Conservation (phyloP, 2,113 vertebrate species). For the Actenoides hombroni region DNA sequence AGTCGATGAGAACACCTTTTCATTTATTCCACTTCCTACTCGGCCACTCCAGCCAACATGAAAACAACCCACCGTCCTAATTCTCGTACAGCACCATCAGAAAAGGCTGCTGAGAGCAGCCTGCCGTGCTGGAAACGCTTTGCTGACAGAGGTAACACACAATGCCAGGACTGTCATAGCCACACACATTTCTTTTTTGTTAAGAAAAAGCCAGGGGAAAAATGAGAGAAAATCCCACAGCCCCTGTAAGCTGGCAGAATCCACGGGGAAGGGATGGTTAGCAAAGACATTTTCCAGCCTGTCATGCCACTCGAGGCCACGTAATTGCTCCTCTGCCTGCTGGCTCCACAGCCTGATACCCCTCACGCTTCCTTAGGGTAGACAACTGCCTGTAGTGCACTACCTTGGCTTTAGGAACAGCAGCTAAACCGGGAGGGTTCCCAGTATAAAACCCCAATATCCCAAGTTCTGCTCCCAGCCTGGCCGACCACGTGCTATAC, state of each 20-base stretch:
- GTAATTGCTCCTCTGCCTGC: neutral
- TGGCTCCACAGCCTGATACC: neutral
- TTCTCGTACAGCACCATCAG: neutral
- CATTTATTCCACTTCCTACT: neutral
- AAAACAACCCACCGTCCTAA: neutral
- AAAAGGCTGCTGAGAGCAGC: too few relatives aligned
- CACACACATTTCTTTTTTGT: neutral
- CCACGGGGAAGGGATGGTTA: neutral
- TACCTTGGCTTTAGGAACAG: neutral
- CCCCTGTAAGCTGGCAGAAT: neutral
- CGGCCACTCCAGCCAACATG: neutral
- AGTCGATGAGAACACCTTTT: neutral
- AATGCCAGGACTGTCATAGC: neutral
- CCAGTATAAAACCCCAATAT: neutral
- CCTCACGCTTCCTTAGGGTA: fast-evolving
- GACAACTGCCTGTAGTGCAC: fast-evolving
- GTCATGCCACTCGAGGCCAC: neutral
- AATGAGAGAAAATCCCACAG: neutral
- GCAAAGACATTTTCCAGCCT: neutral
- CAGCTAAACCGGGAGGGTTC: neutral
- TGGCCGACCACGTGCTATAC: neutral
- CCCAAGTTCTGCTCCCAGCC: neutral
- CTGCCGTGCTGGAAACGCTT: neutral
- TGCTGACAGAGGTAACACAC: neutral
- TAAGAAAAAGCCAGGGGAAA: neutral